These are phyloP conservation scores for Petrocephalus zakoni DNA, from an alignment of 2,113 vertebrate genomes.

Conservation along the genomic window DNA sequence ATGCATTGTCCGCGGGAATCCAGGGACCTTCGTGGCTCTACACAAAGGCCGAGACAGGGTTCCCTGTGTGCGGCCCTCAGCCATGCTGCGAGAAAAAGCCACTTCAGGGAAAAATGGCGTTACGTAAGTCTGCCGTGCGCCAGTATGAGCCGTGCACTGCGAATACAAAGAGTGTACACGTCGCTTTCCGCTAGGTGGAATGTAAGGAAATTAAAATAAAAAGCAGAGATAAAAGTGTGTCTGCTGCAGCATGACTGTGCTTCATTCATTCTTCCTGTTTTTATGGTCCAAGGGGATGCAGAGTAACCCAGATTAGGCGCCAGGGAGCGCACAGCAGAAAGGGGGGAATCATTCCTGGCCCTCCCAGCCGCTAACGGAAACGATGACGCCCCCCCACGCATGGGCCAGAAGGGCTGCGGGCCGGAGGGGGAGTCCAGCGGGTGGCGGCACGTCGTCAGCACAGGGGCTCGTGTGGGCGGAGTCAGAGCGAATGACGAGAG, in stretches of 20 bases:
- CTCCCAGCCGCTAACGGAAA: background rate
- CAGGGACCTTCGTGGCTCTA: background rate
- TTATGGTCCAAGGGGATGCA: constrained; percentile 55
- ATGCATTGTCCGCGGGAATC: background rate
- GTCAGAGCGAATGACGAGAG: background rate
- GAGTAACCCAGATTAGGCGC: constrained; percentile 65
- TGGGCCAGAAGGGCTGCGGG: background rate
- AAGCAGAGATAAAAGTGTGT: constrained; percentile 35
- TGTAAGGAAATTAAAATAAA: constrained; percentile 40
- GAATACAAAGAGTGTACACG: background rate
- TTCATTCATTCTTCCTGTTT: constrained; percentile 41
- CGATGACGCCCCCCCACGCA: background rate
- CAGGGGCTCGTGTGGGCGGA: background rate
- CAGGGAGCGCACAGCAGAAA: constrained; percentile 31
- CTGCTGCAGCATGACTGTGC: constrained; percentile 63
- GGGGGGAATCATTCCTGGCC: constrained; percentile 13
- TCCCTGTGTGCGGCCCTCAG: background rate
- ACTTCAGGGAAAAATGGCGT: background rate
- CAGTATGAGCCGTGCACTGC: background rate
- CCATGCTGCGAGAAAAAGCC: background rate
- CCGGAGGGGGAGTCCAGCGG: background rate
- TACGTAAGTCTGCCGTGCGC: background rate
- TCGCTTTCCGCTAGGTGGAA: background rate
- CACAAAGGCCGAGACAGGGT: background rate
- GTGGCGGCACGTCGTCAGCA: background rate